Percentiles rank a stretch among this genome's conserved stretches.
Conservation (phyloP, 2,888 invertebrate species). For the Pseudococcus jackbeardsleyi region DNA sequence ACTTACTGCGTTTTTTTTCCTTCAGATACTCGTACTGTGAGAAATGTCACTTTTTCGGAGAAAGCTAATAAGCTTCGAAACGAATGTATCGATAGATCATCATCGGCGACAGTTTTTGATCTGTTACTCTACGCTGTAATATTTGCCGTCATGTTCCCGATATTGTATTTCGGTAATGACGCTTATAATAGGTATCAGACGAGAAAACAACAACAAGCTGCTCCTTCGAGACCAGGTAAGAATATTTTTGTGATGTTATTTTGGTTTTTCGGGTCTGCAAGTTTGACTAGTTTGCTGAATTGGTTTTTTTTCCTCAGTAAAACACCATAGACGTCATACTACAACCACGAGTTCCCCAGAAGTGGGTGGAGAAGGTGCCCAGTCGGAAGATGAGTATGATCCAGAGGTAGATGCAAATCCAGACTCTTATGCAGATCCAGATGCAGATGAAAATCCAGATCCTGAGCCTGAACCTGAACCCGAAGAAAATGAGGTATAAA, state of each 20-base stretch:
- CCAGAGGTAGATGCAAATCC: background rate
- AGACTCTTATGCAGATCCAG: too few species aligned
- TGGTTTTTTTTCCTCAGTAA: background rate
- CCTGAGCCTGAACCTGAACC: too few species aligned
- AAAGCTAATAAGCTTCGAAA: background rate
- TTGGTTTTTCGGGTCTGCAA: background rate
- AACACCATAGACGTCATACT: background rate
- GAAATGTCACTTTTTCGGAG: background rate
- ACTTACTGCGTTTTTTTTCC: background rate
- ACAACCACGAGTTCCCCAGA: background rate
- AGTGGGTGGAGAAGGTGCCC: background rate
- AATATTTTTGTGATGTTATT: background rate
- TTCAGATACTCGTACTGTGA: background rate
- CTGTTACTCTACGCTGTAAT: background rate
- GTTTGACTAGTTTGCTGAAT: background rate
- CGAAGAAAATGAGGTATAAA: too few species aligned
- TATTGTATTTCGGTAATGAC: background rate
- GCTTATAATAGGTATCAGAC: background rate
- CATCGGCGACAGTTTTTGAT: background rate
- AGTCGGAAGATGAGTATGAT: background rate
- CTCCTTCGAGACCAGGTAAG: background rate
- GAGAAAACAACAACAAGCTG: background rate
- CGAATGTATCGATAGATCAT: background rate
- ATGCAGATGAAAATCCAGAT: too few species aligned
- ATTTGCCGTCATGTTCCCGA: background rate